Percentiles rank a stretch among this genome's conserved stretches.
Conservation (phyloP, 2,113 vertebrate species). For the Triplophysa siluroides region DNA sequence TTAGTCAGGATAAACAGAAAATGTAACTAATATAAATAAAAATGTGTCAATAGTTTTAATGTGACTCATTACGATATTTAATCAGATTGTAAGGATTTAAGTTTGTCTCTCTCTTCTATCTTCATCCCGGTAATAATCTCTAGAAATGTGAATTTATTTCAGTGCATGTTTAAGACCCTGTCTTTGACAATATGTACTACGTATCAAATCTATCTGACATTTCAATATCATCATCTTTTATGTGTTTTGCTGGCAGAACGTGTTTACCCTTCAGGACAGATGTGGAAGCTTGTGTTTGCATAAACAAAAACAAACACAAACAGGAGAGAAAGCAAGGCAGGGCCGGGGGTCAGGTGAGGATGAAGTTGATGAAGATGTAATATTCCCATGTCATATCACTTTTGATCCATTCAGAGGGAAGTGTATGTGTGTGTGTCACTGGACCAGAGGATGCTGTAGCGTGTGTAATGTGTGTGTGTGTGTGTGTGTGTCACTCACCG, state of each 20-base stretch:
- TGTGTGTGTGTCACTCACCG: constrained; percentile 70
- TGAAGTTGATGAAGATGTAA: constrained; percentile 55
- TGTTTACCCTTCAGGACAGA: constrained; percentile 25
- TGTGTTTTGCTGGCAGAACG: not conserved
- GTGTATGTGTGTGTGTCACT: not conserved
- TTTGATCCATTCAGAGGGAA: constrained; percentile 17
- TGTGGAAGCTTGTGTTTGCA: constrained; percentile 33
- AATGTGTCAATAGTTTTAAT: not conserved
- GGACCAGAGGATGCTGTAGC: too few species aligned
- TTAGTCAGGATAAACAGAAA: too few species aligned
- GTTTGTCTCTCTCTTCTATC: too few species aligned
- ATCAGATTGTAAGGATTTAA: not conserved
- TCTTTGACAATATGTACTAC: not conserved
- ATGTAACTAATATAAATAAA: not conserved
- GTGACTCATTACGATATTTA: not conserved
- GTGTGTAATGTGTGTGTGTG: not conserved
- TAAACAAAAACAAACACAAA: constrained; percentile 49
- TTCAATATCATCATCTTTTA: not conserved
- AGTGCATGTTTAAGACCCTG: not conserved
- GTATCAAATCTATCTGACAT: not conserved
- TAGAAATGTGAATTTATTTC: not conserved
- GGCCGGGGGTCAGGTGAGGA: constrained; percentile 50
- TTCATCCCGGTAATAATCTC: not conserved
- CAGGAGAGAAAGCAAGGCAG: constrained; percentile 56
- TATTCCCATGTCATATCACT: constrained; percentile 1